Base-by-base conservation (phyloP, 2,797 vertebrate genomes). In the Borostomias antarcticus region DNA sequence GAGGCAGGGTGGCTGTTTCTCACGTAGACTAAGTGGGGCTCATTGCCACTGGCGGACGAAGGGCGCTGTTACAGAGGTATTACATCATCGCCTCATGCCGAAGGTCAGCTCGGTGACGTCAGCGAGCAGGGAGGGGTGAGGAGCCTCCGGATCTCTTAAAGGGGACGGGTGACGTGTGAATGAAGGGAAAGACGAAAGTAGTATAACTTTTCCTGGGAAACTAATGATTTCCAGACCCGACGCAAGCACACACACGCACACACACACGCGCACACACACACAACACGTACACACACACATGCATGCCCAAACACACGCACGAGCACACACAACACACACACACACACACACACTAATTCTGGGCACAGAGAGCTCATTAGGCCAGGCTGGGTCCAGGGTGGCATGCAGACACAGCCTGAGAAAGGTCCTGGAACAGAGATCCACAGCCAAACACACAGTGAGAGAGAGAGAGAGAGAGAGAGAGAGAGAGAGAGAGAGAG, bases 151-250 rank as follows among this genome's bases (percentile, higher is more conserved):
- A 72, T 53, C 58, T 73, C 74, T 70, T 53, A 62, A 35, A 52
- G 32, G 48, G 67, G 59, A 33, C 73, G 64, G 69, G 70, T 61
- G 70, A 69, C 68, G 37, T 73, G 68, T 51, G 78, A 15, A 51
- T 10, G 67, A 15, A 74, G 21, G 68, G 50, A 61, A 84, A 76
- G 45, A 58, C 6, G 47, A 76, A 70, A 53, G 68, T 60, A 68
- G 76, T 26, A 76, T 47, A 17, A 2, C 61, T 73, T 77, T 86
- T 81, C 72, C 56, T 75, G 72, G 74, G 66, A 65, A 73, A 69
- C 65, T 86, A 88, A 90, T 78, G 81, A 79, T 66, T 82, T 82
- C 77, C 82, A 84, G 80, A 82, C n/a, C n/a, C n/a, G n/a, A n/a
- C n/a, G n/a, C n/a, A 40, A n/a, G 26, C n/a, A n/a, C n/a, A n/a